Evolutionary conservation across 2,113 vertebrate species (phyloP), one percentile per base, ranked within the genome.

Genomic region (Pavo muticus): DNA sequence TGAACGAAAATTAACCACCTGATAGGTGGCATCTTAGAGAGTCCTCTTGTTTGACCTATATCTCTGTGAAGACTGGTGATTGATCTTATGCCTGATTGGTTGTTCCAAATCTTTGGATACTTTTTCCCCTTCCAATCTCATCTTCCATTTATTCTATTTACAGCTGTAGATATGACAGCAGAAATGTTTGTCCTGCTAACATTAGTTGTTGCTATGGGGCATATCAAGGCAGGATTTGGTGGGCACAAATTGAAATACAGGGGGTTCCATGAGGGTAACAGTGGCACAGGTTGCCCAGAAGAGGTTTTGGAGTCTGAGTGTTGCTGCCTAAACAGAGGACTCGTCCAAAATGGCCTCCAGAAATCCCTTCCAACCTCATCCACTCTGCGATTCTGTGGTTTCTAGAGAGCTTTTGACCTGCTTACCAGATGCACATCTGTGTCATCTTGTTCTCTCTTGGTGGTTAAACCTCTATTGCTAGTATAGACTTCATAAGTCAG

Each of bases 181-280:
- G 42, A 80, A 45, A 32, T 20, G 11, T 84, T 37, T 80, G n/a
- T 88, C 11, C 48, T 78, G 56, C 30, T 77, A 42, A 29, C 27
- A 42, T 77, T 50, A 2, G 2, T 7, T 52, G 15, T 85, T 6
- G 0, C 3, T 1, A 0, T 52, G 50, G 76, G 61, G 50, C 8
- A 5, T 63, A 88, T 56, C 39, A 68, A 60, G 47, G 50, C 61
- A 84, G 84, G 69, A 56, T 76, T 29, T 32, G 56, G 8, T 69
- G 37, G 44, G 40, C 32, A 72, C 42, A 87, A 71, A 60, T 29
- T 7, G 1, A 48, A 18, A 35, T 16, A 50, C 10, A 25, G 37
- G 44, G 80, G 14, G 19, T 56, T 89, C 29, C 19, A 20, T 0
- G 1, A 72, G 40, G 13, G 44, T 57, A 44, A 47, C 48, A 44